Evolutionary conservation across 2,113 vertebrate species (phyloP).

Genomic region (Forbesichthys papilliferus): DNA sequence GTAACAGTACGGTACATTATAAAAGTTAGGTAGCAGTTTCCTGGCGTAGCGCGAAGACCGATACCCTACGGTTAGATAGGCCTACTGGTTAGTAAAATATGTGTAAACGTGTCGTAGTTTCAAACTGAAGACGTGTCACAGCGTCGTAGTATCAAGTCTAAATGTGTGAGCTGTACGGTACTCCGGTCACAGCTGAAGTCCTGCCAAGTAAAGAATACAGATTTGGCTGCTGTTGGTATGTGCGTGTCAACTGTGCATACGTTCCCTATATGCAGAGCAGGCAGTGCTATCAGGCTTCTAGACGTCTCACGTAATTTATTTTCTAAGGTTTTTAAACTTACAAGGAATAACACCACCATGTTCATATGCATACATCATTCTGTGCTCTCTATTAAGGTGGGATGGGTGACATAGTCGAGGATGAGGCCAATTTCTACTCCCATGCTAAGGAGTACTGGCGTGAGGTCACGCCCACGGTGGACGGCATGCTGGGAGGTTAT

Average conservation of each 20-base stretch:
- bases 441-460: conserved; percentile 95
- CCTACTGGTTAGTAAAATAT: too few relatives aligned
- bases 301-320: background rate
- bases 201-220: conserved; percentile 10
- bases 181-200: conserved; percentile 51
- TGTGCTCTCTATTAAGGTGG: conserved; percentile 56
- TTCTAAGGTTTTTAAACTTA: too few relatives aligned
- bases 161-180: conserved; percentile 6
- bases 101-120: too few relatives aligned
- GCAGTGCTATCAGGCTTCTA: background rate
- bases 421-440: conserved; percentile 86
- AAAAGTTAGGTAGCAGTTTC: too few relatives aligned
- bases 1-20: too few relatives aligned
- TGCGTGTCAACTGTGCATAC: background rate
- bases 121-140: background rate
- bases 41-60: too few relatives aligned
- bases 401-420: conserved; percentile 82
- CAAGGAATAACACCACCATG: too few relatives aligned
- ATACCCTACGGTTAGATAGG: too few relatives aligned
- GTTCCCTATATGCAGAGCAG: background rate
- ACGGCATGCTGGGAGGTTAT: conserved; percentile 96
- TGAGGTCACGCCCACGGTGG: conserved; percentile 87
- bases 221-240: conserved; percentile 24
- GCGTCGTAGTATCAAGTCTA: background rate
- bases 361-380: background rate